Percentiles rank a stretch among this genome's conserved stretches.
phyloP scores from a whole-genome alignment of 2,888 invertebrate genomes.

The Agapostemon virescens region DNA sequence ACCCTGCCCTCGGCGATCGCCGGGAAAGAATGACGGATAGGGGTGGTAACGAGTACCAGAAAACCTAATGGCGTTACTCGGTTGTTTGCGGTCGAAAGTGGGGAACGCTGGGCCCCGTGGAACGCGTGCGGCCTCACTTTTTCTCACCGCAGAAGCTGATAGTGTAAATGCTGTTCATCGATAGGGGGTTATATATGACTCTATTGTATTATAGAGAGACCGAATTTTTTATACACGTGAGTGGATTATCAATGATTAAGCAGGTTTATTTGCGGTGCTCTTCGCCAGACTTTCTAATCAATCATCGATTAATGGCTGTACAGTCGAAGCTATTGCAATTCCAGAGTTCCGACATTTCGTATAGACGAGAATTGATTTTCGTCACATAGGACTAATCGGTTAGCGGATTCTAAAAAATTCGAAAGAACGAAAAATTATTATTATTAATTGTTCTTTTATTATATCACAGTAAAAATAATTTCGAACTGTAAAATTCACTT shows the following conservation, averaged over 20 bases:
- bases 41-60: slow-evolving; percentile 7
- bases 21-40: slow-evolving; percentile 9
- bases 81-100: slow-evolving; percentile 7
- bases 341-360: too few relatives aligned
- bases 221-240: background rate
- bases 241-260: background rate
- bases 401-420: too few relatives aligned
- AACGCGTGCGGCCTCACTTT: background rate
- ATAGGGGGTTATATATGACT: background rate
- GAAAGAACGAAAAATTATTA: too few relatives aligned
- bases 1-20: background rate
- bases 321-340: too few relatives aligned
- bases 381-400: too few relatives aligned
- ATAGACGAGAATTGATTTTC: too few relatives aligned
- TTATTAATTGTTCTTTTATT: too few relatives aligned
- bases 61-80: background rate
- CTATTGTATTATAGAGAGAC: background rate
- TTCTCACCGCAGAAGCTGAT: background rate
- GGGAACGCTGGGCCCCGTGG: background rate
- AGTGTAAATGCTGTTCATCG: background rate
- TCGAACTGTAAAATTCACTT: too few relatives aligned
- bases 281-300: background rate
- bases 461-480: too few relatives aligned
- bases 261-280: background rate
- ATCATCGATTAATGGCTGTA: background rate